Conservation (phyloP, 2,113 vertebrate genomes). For the Macrotis lagotis region DNA sequence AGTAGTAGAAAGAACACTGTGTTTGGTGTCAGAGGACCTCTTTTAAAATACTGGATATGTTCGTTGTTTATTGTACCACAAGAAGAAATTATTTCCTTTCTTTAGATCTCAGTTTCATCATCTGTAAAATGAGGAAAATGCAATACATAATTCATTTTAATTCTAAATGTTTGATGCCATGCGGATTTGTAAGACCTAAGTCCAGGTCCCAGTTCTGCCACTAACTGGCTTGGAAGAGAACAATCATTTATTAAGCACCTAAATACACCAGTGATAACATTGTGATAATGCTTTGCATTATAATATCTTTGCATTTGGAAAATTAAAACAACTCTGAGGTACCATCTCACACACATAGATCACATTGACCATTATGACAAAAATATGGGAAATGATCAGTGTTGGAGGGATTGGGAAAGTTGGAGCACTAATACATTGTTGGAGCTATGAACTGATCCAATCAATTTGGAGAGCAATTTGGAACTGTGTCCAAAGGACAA, state of each 20-base stretch:
- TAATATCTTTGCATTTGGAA: too few relatives aligned
- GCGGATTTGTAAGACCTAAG: not conserved
- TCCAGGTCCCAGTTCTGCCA: not conserved
- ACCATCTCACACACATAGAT: too few relatives aligned
- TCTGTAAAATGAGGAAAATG: slow-evolving; percentile 20
- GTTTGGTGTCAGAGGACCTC: not conserved
- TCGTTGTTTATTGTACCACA: not conserved
- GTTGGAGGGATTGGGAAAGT: too few relatives aligned
- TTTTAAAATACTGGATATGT: not conserved
- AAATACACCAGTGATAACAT: not conserved
- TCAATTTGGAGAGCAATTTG: too few relatives aligned
- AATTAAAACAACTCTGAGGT: too few relatives aligned
- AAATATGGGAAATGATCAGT: too few relatives aligned
- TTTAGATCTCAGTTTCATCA: not conserved
- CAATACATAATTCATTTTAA: not conserved
- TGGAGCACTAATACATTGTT: too few relatives aligned
- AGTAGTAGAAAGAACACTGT: not conserved
- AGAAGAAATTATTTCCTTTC: not conserved
- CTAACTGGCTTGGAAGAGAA: not conserved
- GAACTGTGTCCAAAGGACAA: too few relatives aligned
- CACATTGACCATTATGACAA: too few relatives aligned
- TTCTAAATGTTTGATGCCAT: not conserved
- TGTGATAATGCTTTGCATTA: not conserved
- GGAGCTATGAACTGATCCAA: too few relatives aligned
- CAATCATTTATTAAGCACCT: not conserved